Percentiles rank a stretch among this genome's conserved stretches.
Conservation (phyloP, 2,113 vertebrate genomes). For the Sceloporus tristichus region DNA sequence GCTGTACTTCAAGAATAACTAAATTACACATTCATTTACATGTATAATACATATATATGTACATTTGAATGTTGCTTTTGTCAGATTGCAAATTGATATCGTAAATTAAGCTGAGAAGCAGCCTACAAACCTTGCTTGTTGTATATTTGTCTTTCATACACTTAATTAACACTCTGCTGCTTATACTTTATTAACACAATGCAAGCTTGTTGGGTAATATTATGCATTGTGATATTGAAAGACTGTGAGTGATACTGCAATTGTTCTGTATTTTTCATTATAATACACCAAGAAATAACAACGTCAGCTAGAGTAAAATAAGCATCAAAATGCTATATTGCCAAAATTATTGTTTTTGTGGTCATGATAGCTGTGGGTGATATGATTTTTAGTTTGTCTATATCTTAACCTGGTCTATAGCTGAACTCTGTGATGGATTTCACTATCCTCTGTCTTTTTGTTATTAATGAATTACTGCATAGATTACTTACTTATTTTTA, state of each 20-base stretch:
- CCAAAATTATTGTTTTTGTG: neutral
- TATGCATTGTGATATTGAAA: constrained; percentile 7
- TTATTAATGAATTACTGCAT: neutral
- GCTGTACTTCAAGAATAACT: constrained; percentile 53
- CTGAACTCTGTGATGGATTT: neutral
- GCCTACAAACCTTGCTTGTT: constrained; percentile 41
- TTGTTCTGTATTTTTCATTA: constrained; percentile 29
- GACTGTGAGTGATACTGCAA: constrained; percentile 33
- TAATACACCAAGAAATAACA: neutral
- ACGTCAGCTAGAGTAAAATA: neutral
- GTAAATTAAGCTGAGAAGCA: constrained; percentile 43
- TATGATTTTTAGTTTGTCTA: too few species aligned
- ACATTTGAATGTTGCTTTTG: constrained; percentile 36
- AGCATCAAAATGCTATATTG: neutral
- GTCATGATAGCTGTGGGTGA: too few species aligned
- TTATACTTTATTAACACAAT: neutral
- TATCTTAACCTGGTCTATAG: too few species aligned
- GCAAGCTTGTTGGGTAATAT: constrained; percentile 24
- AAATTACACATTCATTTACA: constrained; percentile 60
- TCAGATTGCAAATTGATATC: constrained; percentile 55
- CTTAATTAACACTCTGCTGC: constrained; percentile 33
- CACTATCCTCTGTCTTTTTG: neutral
- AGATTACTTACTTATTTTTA: too few species aligned
- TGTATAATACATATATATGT: constrained; percentile 37
- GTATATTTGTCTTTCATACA: constrained; percentile 31